Evolutionary conservation across 2,888 invertebrate genomes (phyloP), one percentile per base, ranked within the genome.

Genomic region (Dryobota labecula): DNA sequence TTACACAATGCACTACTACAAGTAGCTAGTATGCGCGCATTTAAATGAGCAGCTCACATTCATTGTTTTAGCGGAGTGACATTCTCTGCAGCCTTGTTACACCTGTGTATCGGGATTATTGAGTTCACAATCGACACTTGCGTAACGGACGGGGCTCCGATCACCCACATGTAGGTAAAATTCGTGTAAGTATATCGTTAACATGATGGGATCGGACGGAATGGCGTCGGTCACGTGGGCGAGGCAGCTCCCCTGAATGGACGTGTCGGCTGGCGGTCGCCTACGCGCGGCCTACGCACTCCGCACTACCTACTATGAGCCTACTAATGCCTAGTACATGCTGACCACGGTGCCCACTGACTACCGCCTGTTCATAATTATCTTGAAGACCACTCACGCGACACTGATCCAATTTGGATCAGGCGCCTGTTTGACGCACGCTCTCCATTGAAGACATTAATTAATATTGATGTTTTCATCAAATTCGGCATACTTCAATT

Each of bases 231-330:
- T 81, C 86, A 88, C 84, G 92, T 88, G 91, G 90, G 88, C 74
- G 84, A 67, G 93, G 93, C 88, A 88, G 87, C 89, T 90, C 91
- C 91, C 90, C 92, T 94, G 92, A 94, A 95, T 94, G 95, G 94
- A 89, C 92, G 90, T 87, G 90, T 87, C 90, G 89, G 88, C 87
- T 86, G 86, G 86, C 82, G 88, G 83, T 80, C 90, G 89, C 93
- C 92, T 89, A 91, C 93, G 87, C 91, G 79, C 85, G 75, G 54
- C 86, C 81, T 73, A 79, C 88, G 61, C 75, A 47, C 73, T 62
- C 54, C 56, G 70, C 76, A 73, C 86, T 84, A 80, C 88, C 86
- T 84, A 87, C 89, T 86, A 84, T 79, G 82, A 76, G 70, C 80
- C 78, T 81, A 79, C 84, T 73, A 75, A 86, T 78, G 57, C 79